A percentile compares a stretch with the other conserved stretches of the same genome.
Conservation (phyloP, 1,140 invertebrate species). For the Ephestia elutella region DNA sequence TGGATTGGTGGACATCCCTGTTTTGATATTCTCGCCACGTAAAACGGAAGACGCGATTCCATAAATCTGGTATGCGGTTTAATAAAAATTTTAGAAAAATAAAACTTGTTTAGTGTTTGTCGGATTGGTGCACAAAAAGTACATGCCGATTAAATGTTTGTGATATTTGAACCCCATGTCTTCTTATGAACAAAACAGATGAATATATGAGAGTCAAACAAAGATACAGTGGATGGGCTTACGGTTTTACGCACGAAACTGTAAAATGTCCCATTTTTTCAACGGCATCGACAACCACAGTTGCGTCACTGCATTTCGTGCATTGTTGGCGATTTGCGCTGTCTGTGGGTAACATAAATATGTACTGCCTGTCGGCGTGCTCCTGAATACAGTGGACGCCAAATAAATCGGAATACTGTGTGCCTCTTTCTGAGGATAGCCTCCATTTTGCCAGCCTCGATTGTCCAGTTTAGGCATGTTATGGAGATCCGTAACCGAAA, state of each 20-base stretch:
- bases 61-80: slow-evolving; percentile 32
- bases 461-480: too few species aligned
- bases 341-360: slow-evolving; percentile 69
- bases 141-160: too few species aligned
- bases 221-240: too few species aligned
- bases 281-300: slow-evolving; percentile 48
- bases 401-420: slow-evolving; percentile 50
- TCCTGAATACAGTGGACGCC: slow-evolving; percentile 57
- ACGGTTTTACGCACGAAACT: neutral
- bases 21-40: neutral
- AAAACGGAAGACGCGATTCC: slow-evolving; percentile 5
- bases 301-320: slow-evolving; percentile 59
- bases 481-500: too few species aligned
- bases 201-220: too few species aligned
- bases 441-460: too few species aligned
- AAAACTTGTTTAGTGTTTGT: too few species aligned
- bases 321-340: slow-evolving; percentile 59
- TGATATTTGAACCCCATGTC: too few species aligned
- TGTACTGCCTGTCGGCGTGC: slow-evolving; percentile 44
- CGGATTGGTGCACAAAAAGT: too few species aligned
- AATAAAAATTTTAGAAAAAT: slow-evolving; percentile 36
- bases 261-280: slow-evolving; percentile 18
- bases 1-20: slow-evolving; percentile 10
- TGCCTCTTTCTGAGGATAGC: slow-evolving; percentile 41
- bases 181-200: too few species aligned